A percentile compares a stretch with the other conserved stretches of the same genome.
Conservation (phyloP, 2,888 invertebrate species). For the Blera fallax region DNA sequence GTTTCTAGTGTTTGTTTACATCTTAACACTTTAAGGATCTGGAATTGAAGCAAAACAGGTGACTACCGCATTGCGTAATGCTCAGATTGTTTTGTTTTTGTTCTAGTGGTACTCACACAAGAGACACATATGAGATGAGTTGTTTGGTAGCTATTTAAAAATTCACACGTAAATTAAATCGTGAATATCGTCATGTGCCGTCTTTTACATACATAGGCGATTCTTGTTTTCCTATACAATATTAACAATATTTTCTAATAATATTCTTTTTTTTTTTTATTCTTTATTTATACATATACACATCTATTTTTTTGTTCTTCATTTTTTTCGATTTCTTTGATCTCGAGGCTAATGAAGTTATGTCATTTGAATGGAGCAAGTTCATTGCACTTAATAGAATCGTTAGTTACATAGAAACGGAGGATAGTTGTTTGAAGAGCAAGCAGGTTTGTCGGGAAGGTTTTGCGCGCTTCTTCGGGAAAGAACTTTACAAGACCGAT, state of each 20-base stretch:
- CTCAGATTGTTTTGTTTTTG: slow-evolving; percentile 4
- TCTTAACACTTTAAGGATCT: background rate
- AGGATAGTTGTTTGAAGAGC: slow-evolving; percentile 12
- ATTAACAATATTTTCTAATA: slow-evolving; percentile 13
- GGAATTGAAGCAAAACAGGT: slow-evolving; percentile 14
- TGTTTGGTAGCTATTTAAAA: slow-evolving; percentile 27
- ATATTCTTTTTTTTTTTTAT: background rate
- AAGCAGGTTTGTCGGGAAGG: slow-evolving; percentile 51
- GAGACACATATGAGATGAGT: background rate
- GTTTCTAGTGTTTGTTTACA: slow-evolving; percentile 38
- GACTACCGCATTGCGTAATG: slow-evolving; percentile 19
- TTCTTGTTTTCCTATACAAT: background rate
- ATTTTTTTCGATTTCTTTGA: background rate
- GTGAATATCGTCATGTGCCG: background rate
- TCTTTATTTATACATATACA: too few species aligned
- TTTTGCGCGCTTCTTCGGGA: slow-evolving; percentile 26
- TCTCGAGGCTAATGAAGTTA: slow-evolving; percentile 27
- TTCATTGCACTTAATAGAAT: slow-evolving; percentile 62
- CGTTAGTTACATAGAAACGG: slow-evolving; percentile 18
- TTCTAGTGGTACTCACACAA: background rate
- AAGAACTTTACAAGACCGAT: slow-evolving; percentile 13
- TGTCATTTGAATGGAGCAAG: slow-evolving; percentile 55
- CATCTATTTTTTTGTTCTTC: background rate
- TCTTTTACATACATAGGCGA: background rate
- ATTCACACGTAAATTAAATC: slow-evolving; percentile 24